phyloP scores from a whole-genome alignment of 1,140 invertebrate species.

The Calosoma granatense region DNA sequence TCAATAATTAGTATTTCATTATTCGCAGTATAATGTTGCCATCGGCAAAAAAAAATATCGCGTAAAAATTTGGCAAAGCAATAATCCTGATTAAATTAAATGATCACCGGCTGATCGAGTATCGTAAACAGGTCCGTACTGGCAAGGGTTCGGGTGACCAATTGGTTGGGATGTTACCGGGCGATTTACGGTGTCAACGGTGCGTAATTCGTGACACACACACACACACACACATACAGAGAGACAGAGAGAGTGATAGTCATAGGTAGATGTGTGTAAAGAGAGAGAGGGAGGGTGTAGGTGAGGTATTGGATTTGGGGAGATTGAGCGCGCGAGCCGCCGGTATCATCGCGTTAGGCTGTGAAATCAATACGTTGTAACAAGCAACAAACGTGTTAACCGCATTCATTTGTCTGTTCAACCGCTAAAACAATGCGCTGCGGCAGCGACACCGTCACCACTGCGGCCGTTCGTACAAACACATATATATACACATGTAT shows the following conservation, averaged over 20 bases:
- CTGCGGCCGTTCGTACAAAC: slow-evolving; percentile 12
- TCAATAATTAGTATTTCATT: too few relatives aligned
- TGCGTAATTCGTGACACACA: neutral
- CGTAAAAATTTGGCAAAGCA: too few relatives aligned
- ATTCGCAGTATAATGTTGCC: too few relatives aligned
- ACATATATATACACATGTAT: too few relatives aligned
- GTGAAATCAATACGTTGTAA: slow-evolving; percentile 31
- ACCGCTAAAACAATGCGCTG: slow-evolving; percentile 33
- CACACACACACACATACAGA: neutral
- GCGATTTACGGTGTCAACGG: neutral
- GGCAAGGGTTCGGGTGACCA: too few relatives aligned
- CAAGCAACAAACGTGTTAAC: slow-evolving; percentile 31
- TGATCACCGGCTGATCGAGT: too few relatives aligned
- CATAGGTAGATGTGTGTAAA: neutral
- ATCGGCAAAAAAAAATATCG: too few relatives aligned
- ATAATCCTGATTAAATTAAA: too few relatives aligned
- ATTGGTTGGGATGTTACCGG: neutral
- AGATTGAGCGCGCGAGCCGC: too few relatives aligned
- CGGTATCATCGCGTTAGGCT: slow-evolving; percentile 26
- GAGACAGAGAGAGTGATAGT: neutral
- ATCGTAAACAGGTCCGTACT: too few relatives aligned
- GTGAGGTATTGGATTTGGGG: too few relatives aligned
- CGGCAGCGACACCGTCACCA: slow-evolving; percentile 25
- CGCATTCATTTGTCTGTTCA: slow-evolving; percentile 32
- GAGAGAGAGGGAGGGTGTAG: too few relatives aligned